phyloP scores from a whole-genome alignment of 1,140 invertebrate genomes.

The Ephestia elutella region DNA sequence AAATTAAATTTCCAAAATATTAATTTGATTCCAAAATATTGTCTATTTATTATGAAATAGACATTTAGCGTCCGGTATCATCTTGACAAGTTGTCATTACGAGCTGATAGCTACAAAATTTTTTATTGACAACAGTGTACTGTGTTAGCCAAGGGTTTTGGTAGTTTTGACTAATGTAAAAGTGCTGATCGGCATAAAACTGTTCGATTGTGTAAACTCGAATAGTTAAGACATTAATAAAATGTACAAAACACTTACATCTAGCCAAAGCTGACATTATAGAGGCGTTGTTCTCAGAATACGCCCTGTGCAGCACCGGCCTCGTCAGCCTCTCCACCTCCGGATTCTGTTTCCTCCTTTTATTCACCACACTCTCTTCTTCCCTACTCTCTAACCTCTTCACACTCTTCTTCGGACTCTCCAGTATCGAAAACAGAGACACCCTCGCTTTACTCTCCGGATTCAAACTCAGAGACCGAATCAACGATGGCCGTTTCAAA shows the following conservation, averaged over 20 bases:
- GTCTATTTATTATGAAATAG: too few species aligned
- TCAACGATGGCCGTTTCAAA: slow-evolving; percentile 25
- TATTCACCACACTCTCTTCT: slow-evolving; percentile 26
- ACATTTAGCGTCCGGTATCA: too few species aligned
- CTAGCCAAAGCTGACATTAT: slow-evolving; percentile 66
- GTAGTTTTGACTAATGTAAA: too few species aligned
- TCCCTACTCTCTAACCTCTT: slow-evolving; percentile 34
- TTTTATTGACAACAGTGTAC: too few species aligned
- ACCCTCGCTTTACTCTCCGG: slow-evolving; percentile 38
- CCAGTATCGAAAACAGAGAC: slow-evolving; percentile 44
- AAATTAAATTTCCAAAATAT: too few species aligned
- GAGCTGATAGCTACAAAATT: too few species aligned
- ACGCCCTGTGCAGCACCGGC: slow-evolving; percentile 53
- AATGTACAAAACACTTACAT: slow-evolving; percentile 54
- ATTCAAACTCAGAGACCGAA: slow-evolving; percentile 52
- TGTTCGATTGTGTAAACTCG: too few species aligned
- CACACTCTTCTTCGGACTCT: slow-evolving; percentile 37
- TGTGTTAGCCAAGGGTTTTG: too few species aligned
- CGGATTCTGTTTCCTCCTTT: slow-evolving; percentile 40
- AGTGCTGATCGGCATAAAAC: too few species aligned
- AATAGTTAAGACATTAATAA: too few species aligned
- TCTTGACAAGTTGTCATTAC: too few species aligned
- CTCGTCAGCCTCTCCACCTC: slow-evolving; percentile 18
- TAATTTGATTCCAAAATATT: too few species aligned
- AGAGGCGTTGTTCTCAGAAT: slow-evolving; percentile 63